phyloP scores from a whole-genome alignment of 92 coral and sea anemone species.

The Siderastrea radians region DNA sequence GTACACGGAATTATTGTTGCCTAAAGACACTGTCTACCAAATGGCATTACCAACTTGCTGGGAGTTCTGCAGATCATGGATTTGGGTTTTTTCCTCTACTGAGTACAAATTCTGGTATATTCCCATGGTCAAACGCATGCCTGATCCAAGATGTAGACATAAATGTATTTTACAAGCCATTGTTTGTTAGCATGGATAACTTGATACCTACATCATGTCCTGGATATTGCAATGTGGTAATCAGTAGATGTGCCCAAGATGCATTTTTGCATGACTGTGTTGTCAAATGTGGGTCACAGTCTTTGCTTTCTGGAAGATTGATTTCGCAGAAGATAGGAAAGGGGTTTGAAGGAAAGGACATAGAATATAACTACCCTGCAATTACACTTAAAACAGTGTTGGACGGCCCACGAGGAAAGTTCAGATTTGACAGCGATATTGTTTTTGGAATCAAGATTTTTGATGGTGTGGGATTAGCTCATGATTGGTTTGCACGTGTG shows the following conservation, averaged over 20 bases:
- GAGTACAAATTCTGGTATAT: constrained; percentile 21
- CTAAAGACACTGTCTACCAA: constrained; percentile 11
- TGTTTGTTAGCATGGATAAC: constrained; percentile 1
- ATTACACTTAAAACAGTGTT: constrained; percentile 18
- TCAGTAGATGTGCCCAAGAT: background rate
- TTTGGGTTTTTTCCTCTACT: constrained; percentile 40
- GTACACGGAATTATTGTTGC: constrained; percentile 5
- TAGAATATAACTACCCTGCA: constrained; percentile 33
- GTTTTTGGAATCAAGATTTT: constrained; percentile 29
- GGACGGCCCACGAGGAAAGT: constrained; percentile 45
- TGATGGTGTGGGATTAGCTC: background rate
- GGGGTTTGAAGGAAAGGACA: background rate
- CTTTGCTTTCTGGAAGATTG: constrained; percentile 31
- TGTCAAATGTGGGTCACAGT: constrained; percentile 19
- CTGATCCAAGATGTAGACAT: constrained; percentile 27
- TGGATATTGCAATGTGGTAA: constrained; percentile 18
- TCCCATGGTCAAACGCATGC: constrained; percentile 17
- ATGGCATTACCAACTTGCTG: constrained; percentile 37
- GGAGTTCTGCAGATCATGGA: constrained; percentile 38
- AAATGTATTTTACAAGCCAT: constrained; percentile 33
- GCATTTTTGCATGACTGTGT: constrained; percentile 28
- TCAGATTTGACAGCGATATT: constrained; percentile 28
- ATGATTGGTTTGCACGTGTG: constrained; percentile 13
- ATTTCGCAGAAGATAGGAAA: constrained; percentile 20
- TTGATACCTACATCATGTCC: constrained; percentile 11